Percentiles rank a stretch among this genome's conserved stretches.
These are phyloP conservation scores for Miichthys miiuy DNA, from an alignment of 2,797 vertebrate genomes.

Conservation along the genomic window DNA sequence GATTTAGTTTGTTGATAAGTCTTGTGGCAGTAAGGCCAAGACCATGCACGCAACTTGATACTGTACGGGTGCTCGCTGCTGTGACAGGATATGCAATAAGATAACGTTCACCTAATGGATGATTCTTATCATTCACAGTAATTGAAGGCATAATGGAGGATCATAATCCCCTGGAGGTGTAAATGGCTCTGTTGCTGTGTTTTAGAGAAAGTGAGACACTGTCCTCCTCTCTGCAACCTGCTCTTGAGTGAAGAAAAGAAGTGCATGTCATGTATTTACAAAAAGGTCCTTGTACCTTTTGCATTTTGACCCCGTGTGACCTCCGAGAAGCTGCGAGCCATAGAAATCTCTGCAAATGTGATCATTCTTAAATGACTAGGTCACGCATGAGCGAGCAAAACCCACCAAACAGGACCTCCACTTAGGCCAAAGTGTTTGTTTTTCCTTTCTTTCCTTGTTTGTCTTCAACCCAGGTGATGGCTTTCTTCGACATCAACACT, in stretches of 20 bases:
- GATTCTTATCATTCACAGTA: slow-evolving; percentile 70
- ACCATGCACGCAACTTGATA: slow-evolving; percentile 25
- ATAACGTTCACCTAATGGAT: slow-evolving; percentile 67
- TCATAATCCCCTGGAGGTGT: slow-evolving; percentile 64
- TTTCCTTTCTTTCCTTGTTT: slow-evolving; percentile 74
- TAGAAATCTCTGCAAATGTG: slow-evolving; percentile 46
- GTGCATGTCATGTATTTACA: slow-evolving; percentile 33
- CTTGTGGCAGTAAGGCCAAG: slow-evolving; percentile 22
- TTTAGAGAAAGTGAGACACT: slow-evolving; percentile 44
- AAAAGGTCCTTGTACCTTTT: slow-evolving; percentile 48
- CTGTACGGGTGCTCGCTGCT: slow-evolving; percentile 20
- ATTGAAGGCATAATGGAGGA: slow-evolving; percentile 69
- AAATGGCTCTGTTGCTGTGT: slow-evolving; percentile 69
- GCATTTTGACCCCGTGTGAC: slow-evolving; percentile 35
- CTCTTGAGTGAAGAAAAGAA: slow-evolving; percentile 16
- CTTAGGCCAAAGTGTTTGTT: slow-evolving; percentile 72
- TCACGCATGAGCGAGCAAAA: slow-evolving; percentile 67
- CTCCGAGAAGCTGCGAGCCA: slow-evolving; percentile 11
- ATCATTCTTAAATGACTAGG: slow-evolving; percentile 58
- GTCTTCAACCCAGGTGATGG: slow-evolving; percentile 53
- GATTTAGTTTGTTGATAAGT: slow-evolving; percentile 62
- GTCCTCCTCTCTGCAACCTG: slow-evolving; percentile 29
- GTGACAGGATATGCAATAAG: slow-evolving; percentile 61
- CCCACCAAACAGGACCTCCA: slow-evolving; percentile 67
- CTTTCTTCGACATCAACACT: slow-evolving; percentile 45